phyloP scores from a whole-genome alignment of 1,140 invertebrate genomes.

The Holcopasites calliopsidis region DNA sequence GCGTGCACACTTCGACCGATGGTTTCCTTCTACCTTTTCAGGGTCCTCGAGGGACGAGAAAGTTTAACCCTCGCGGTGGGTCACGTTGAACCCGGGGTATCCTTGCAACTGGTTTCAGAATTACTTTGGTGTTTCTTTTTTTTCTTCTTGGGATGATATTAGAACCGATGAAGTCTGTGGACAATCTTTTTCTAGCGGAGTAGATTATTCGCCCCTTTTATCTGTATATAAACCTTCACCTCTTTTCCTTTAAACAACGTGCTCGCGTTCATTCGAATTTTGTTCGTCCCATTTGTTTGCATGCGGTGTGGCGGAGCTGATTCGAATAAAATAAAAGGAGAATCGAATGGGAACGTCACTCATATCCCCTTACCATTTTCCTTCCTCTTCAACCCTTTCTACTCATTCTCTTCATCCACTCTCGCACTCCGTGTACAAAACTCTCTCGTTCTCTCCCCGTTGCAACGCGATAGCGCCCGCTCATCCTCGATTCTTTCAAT shows the following conservation, averaged over 20 bases:
- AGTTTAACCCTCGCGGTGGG: too few species aligned
- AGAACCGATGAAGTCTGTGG: background rate
- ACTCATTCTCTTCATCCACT: background rate
- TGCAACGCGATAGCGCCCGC: constrained; percentile 25
- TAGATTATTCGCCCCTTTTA: background rate
- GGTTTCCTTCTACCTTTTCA: too few species aligned
- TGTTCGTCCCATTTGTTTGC: too few species aligned
- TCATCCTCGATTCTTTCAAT: constrained; percentile 45
- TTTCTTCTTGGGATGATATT: background rate
- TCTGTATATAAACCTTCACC: background rate
- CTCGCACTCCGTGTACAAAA: background rate
- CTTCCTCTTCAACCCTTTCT: too few species aligned
- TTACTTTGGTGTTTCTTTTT: too few species aligned
- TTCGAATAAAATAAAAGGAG: background rate
- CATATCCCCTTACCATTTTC: too few species aligned
- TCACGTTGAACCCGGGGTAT: too few species aligned
- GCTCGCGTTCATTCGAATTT: background rate
- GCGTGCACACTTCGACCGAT: too few species aligned
- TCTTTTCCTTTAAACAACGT: background rate
- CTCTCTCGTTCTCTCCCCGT: background rate
- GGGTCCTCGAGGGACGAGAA: too few species aligned
- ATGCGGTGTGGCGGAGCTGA: background rate
- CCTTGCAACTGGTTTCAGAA: too few species aligned
- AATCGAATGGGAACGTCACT: constrained; percentile 5
- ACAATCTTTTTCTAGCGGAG: background rate